Base-by-base conservation (phyloP, 1,140 invertebrate genomes). In the Cataglyphis hispanica region DNA sequence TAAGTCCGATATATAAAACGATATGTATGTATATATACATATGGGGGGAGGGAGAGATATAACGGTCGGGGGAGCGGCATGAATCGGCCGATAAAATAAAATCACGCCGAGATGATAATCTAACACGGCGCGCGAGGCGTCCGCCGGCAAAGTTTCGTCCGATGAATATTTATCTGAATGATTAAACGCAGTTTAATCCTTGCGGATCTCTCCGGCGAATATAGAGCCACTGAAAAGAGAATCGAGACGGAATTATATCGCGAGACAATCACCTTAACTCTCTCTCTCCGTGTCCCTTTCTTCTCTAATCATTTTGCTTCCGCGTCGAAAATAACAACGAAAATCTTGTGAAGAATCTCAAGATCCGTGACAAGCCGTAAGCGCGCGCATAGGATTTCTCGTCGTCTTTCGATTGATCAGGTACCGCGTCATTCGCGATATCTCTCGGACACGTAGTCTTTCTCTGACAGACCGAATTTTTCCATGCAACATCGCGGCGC, bases 361-460 rank as follows among this genome's bases (percentile, higher is more conserved):
- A 75, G 27, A 61, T 87, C 64, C 84, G 63, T 53, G 84, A 76
- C 69, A 83, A 75, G 31, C 31, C 74, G 64, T 37, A 89, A 37
- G 11, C 43, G 69, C 46, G 56, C 58, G 72, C 70, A 72, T 80
- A 46, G 70, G 75, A 86, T 87, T 80, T 67, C 81, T 31, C 60
- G 66, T 85, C 84, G 87, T 64, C 75, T 86, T 80, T 91, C 86
- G 91, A 91, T 91, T 91, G 90, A 92, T 92, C 90, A 86, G 74
- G 85, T 83, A 89, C 87, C 16, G 46, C 87, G 88, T 91, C 87
- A 91, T 91, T 85, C 87, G 80, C 27, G 84, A 90, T 91, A 92
- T 91, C 89, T 85, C 80, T 85, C 83, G 89, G 86, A 90, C 85
- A 87, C 89, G 87, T 90, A 89, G 66, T 84, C 88, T 50, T 27